phyloP scores from a whole-genome alignment of 1,140 invertebrate genomes.

The Heliothis subflexa region DNA sequence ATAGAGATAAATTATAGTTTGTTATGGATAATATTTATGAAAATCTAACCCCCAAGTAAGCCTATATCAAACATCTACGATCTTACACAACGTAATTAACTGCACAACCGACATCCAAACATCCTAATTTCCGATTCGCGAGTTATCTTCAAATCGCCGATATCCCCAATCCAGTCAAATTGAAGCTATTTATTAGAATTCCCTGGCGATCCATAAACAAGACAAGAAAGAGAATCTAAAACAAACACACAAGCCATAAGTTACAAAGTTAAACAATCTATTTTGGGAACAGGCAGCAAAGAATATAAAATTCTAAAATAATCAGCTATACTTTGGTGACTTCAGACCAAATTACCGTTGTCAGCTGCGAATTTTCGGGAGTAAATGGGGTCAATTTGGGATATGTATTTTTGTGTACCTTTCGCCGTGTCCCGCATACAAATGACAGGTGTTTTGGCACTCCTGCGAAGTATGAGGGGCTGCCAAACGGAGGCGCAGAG shows the following conservation, averaged over 20 bases:
- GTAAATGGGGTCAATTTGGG: constrained; percentile 29
- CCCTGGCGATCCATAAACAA: constrained; percentile 18
- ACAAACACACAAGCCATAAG: not conserved
- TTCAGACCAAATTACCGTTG: constrained; percentile 11
- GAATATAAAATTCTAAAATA: not conserved
- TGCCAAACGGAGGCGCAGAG: not conserved
- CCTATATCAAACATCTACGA: not conserved
- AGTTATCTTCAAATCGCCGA: not conserved
- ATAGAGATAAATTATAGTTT: not conserved
- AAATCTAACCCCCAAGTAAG: not conserved
- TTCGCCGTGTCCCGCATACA: not conserved
- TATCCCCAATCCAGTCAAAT: constrained; percentile 3
- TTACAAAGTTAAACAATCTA: not conserved
- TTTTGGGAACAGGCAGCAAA: not conserved
- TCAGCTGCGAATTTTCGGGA: constrained; percentile 5
- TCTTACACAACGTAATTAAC: not conserved
- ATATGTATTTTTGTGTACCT: constrained; percentile 25
- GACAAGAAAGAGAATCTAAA: constrained; percentile 1
- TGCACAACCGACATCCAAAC: not conserved
- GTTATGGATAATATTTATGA: too few relatives aligned
- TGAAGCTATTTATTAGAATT: constrained; percentile 8
- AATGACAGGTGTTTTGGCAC: not conserved
- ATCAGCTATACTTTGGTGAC: not conserved
- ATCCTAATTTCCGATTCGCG: not conserved
- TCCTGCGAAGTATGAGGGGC: not conserved